Evolutionary conservation across 2,113 vertebrate species (phyloP).

Genomic region (Phalacrocorax carbo): DNA sequence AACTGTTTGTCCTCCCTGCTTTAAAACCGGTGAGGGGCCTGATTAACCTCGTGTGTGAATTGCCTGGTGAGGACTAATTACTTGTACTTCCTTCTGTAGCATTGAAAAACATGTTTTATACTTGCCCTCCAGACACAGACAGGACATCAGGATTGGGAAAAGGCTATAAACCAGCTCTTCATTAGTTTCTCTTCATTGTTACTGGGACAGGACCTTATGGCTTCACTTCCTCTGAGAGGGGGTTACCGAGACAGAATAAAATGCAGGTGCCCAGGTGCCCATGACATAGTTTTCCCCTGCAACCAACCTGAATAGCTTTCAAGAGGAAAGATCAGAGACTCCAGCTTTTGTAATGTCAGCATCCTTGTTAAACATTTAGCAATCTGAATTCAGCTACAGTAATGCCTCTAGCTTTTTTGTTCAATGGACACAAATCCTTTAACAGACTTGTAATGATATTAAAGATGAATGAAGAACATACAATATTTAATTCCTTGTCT

Average conservation of each 20-base stretch:
- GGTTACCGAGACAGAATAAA: constrained; percentile 52
- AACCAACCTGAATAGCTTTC: constrained; percentile 57
- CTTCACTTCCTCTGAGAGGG: constrained; percentile 70
- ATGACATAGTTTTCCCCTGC: constrained; percentile 59
- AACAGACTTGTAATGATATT: constrained; percentile 48
- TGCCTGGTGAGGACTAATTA: constrained; percentile 66
- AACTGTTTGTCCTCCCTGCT: constrained; percentile 38
- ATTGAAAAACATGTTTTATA: constrained; percentile 70
- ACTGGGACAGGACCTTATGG: constrained; percentile 61
- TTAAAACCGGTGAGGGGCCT: constrained; percentile 35
- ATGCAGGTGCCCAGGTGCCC: constrained; percentile 70
- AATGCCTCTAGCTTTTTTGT: constrained; percentile 38
- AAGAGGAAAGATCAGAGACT: constrained; percentile 57
- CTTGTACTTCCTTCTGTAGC: constrained; percentile 72
- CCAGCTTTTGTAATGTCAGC: constrained; percentile 56
- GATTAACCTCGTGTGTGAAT: constrained; percentile 46
- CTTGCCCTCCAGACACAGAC: constrained; percentile 62
- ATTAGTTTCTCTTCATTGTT: constrained; percentile 77
- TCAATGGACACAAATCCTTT: constrained; percentile 44
- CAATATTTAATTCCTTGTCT: constrained; percentile 67
- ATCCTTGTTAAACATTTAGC: constrained; percentile 65
- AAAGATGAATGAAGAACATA: constrained; percentile 56
- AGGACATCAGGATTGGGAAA: constrained; percentile 73
- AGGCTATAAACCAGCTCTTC: constrained; percentile 71
- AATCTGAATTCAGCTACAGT: constrained; percentile 47